A percentile compares a stretch with the other conserved stretches of the same genome.
These are phyloP conservation scores for Lacerta bilineata DNA, from an alignment of 2,797 vertebrate species.

Conservation along the genomic window DNA sequence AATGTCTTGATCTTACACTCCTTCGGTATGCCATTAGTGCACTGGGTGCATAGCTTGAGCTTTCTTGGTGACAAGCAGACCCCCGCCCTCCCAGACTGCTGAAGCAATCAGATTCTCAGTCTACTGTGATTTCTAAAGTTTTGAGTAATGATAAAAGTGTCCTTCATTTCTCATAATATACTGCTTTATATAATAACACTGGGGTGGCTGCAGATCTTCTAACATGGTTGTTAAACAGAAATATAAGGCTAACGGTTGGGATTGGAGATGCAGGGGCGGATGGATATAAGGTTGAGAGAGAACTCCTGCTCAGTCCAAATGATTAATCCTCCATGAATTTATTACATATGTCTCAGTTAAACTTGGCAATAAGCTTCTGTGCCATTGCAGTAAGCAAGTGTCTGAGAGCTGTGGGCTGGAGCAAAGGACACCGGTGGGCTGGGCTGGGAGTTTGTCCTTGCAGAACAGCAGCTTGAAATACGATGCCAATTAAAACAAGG, in stretches of 20 bases:
- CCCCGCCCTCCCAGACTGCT: background rate
- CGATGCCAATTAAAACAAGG: conserved; percentile 72
- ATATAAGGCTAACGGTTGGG: background rate
- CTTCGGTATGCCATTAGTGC: background rate
- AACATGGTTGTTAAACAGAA: conserved; percentile 45
- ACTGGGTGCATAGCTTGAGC: too few relatives aligned
- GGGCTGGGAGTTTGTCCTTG: conserved; percentile 62
- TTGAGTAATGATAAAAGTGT: background rate
- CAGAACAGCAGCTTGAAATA: conserved; percentile 73
- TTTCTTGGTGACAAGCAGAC: background rate
- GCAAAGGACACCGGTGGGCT: conserved; percentile 57
- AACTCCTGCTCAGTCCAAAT: background rate
- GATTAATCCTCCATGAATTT: conserved; percentile 42
- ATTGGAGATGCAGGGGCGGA: background rate
- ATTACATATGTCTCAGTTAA: conserved; percentile 44
- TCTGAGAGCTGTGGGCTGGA: conserved; percentile 31
- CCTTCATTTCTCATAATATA: background rate
- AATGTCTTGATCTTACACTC: background rate
- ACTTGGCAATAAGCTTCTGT: conserved; percentile 15
- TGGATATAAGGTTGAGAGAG: background rate
- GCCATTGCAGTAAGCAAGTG: conserved; percentile 27
- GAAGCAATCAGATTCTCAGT: background rate
- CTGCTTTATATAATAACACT: conserved; percentile 31
- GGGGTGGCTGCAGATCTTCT: conserved; percentile 48
- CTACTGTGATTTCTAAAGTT: background rate